phyloP scores from a whole-genome alignment of 1,140 invertebrate genomes.

The Drosophila cardini region DNA sequence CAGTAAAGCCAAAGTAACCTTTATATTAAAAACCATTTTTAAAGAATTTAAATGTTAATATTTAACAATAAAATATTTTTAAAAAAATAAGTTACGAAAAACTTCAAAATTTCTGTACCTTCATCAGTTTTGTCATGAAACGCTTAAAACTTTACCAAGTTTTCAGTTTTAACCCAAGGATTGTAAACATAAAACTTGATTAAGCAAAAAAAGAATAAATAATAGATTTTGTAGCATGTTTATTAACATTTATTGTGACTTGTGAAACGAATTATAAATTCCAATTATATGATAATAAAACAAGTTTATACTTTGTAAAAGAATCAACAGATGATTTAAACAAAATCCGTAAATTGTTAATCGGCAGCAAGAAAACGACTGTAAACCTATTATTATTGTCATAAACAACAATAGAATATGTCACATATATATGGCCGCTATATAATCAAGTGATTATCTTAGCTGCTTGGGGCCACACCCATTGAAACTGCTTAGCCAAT shows the following conservation, averaged over 20 bases:
- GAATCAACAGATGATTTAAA: not conserved
- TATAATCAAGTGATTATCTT: conserved; percentile 69
- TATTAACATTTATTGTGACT: conserved; percentile 3
- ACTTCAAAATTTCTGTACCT: too few relatives aligned
- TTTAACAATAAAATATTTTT: too few relatives aligned
- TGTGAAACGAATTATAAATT: conserved; percentile 5
- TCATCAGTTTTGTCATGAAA: too few relatives aligned
- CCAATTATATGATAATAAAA: conserved; percentile 18
- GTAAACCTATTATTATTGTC: conserved; percentile 58
- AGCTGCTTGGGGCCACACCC: conserved; percentile 45
- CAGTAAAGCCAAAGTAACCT: too few relatives aligned
- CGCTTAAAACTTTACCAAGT: too few relatives aligned
- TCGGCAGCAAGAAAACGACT: conserved; percentile 57
- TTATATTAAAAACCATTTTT: too few relatives aligned
- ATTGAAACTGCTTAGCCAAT: conserved; percentile 4
- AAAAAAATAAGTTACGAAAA: too few relatives aligned
- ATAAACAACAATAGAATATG: conserved; percentile 53
- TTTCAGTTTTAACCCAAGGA: too few relatives aligned
- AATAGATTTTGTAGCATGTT: not conserved
- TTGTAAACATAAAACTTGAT: not conserved
- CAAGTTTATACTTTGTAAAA: conserved; percentile 7
- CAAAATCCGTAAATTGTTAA: conserved; percentile 15
- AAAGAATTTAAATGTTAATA: too few relatives aligned
- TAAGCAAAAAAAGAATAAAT: not conserved
- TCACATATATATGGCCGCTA: conserved; percentile 48